A percentile compares a stretch with the other conserved stretches of the same genome.
Evolutionary conservation across 2,797 vertebrate species (phyloP).

Genomic region (Paramormyrops hopkinsi): DNA sequence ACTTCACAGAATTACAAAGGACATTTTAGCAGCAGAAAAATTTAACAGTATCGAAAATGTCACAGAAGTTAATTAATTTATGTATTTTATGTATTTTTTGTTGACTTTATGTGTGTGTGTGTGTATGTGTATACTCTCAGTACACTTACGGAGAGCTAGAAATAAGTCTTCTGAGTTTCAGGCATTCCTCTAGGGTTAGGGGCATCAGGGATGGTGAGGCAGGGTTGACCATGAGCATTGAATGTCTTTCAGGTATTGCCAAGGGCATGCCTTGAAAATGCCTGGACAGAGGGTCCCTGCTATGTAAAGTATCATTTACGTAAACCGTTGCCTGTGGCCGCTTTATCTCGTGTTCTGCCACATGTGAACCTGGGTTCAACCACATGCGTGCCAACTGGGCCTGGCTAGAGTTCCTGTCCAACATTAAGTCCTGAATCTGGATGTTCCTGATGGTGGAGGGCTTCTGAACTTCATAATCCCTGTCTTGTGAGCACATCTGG

Average conservation of each 20-base stretch:
- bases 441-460: neutral
- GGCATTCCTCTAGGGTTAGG: constrained; percentile 43
- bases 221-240: neutral
- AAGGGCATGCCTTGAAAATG: neutral
- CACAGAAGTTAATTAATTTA: neutral
- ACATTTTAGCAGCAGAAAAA: neutral
- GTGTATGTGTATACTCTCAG: neutral
- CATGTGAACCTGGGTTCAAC: neutral
- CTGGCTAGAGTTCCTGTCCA: constrained; percentile 13
- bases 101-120: neutral
- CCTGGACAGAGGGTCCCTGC: neutral
- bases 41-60: neutral
- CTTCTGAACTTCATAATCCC: constrained; percentile 1
- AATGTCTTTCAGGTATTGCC: neutral
- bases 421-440: constrained; percentile 6
- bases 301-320: neutral
- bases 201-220: constrained; percentile 36
- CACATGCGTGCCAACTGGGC: neutral
- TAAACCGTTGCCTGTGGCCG: constrained; percentile 14
- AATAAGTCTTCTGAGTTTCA: constrained; percentile 58
- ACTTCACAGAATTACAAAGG: neutral
- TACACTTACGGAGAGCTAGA: constrained; percentile 36
- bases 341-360: constrained; percentile 17
- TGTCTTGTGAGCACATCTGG: neutral
- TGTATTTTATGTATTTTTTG: neutral